Evolutionary conservation across 2,113 vertebrate genomes (phyloP), one percentile per base, ranked within the genome.

Genomic region (Fregata magnificens): DNA sequence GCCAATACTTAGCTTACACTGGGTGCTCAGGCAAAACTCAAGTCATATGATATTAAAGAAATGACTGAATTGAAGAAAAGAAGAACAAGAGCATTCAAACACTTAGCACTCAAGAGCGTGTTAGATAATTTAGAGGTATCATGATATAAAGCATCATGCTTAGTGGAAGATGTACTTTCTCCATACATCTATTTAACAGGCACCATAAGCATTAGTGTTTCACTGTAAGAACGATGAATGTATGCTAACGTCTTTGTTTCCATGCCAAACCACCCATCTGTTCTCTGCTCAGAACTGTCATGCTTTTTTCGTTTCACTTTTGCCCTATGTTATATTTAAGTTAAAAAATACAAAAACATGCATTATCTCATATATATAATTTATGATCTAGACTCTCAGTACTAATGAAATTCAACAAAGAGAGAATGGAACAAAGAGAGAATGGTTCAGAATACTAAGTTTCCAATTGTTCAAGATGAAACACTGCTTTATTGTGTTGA

Each of bases 181-280:
- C 49, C 42, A 66, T 22, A 22, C 14, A 56, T 63, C 34, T 70
- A 50, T 58, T 73, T 32, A 69, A 86, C 58, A 58, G 67, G 65
- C 44, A 87, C 36, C 38, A 63, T 21, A 74, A 91, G 55, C 61
- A 42, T 18, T 38, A 65, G 26, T 2, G 3, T 55, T 86, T 34
- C 5, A 2, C 67, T 79, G 4, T 11, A 67, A 40, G 34, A 77
- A 84, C 0, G 0, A 94, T 32, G 52, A 89, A 67, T 38, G 44
- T 55, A 63, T 31, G 65, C 44, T 82, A 62, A 84, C 12, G 2
- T 47, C 52, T 95, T 91, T 95, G 88, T 88, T 88, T 79, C 70
- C 56, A 55, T 52, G 89, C 77, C 86, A 97, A 95, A 91, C 25
- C 45, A 90, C 50, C 93, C 91, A 94, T 94, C 86, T 95, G 80